A percentile compares a stretch with the other conserved stretches of the same genome.
Conservation (phyloP, 2,113 vertebrate genomes). For the Litocranius walleri region DNA sequence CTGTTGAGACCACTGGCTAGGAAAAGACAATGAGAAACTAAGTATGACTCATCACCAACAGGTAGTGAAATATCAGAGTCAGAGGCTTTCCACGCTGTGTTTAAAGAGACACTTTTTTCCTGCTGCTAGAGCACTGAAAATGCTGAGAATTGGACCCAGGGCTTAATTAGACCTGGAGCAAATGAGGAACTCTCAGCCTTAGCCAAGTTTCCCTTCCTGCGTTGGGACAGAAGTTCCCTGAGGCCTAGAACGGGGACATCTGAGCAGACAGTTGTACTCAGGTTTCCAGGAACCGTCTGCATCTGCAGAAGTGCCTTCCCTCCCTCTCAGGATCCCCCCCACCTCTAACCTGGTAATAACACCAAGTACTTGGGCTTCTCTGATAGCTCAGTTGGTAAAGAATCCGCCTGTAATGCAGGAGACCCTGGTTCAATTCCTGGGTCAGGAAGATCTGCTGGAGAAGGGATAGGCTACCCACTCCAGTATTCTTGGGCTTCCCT, state of each 20-base stretch:
- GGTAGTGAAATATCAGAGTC: background rate
- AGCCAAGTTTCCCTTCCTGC: background rate
- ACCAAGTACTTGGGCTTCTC: background rate
- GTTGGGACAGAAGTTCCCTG: background rate
- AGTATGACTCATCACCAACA: background rate
- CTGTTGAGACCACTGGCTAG: background rate
- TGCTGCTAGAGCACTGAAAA: background rate
- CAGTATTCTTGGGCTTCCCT: background rate
- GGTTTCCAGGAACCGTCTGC: background rate
- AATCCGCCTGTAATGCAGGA: background rate
- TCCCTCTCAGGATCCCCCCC: background rate
- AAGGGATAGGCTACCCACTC: background rate
- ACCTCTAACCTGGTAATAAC: background rate
- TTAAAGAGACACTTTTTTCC: background rate
- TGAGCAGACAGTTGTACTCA: background rate
- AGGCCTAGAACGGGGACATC: background rate
- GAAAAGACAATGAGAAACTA: background rate
- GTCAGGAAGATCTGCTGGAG: background rate
- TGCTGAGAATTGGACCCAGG: background rate
- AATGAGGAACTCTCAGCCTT: background rate
- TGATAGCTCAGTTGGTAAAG: background rate
- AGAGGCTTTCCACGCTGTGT: background rate
- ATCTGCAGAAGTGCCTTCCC: background rate
- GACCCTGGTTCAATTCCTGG: background rate
- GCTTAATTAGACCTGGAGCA: background rate